Base-by-base conservation (phyloP, 2,888 invertebrate species). In the Nomada goodeniana region DNA sequence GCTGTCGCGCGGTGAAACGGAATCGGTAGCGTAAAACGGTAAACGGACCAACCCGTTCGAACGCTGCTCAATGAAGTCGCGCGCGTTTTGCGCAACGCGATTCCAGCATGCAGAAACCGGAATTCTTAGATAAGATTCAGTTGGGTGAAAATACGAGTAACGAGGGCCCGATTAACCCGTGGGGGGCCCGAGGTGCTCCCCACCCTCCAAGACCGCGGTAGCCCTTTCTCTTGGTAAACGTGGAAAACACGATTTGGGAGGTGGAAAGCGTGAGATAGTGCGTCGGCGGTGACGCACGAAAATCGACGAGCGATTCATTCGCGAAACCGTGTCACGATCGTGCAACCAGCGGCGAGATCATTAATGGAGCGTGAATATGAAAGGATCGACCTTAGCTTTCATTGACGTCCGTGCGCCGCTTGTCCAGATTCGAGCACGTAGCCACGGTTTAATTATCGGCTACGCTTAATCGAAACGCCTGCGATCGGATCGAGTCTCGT, bases 281-380 rank as follows among this genome's bases (percentile, higher is more conserved):
- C 61, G 82, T 67, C 36, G 76, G 70, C 53, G 65, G 64, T 76
- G 82, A 76, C 82, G 82, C 82, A 76, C 82, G 82, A 76, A 82
- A 82, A 80, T 73, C 80, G 64, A 61, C 4, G 23, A 18, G 29
- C 77, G 76, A 82, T 82, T 82, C 68, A 60, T 76, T 73, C 73
- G 71, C 64, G 64, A 83, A 82, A 82, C 76, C 83, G 76, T 82
- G 82, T 82, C 83, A 83, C 82, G 82, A 77, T 69, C 76, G 77
- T 83, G 36, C 65, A 61, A 52, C 36, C 42, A 47, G 71, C 52
- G 61, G 70, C 78, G 75, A 67, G 79, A 84, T 84, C 83, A 84
- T 83, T 83, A 84, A 83, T 80, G 83, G 83, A 84, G 83, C 83
- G 83, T 84, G 84, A 84, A 83, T 84, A 80, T 84, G 83, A 84